phyloP scores from a whole-genome alignment of 2,113 vertebrate genomes.

The Engraulis encrasicolus region DNA sequence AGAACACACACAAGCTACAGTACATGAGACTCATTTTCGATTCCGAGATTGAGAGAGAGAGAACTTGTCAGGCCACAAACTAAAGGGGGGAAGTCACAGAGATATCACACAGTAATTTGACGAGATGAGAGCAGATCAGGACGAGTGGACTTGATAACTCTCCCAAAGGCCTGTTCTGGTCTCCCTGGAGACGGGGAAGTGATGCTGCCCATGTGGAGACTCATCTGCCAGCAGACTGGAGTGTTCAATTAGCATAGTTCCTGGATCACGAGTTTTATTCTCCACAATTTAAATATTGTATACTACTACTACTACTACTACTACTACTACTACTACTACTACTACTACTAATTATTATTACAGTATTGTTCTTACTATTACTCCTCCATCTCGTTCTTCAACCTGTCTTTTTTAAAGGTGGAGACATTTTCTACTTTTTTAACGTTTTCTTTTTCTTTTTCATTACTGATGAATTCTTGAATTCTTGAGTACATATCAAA shows the following conservation, averaged over 20 bases:
- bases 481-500: no score
- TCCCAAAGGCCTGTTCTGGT: no score
- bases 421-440: no score
- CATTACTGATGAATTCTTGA: no score
- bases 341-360: no score
- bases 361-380: no score
- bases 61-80: slow-evolving; percentile 9
- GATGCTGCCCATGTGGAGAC: background rate
- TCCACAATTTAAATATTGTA: background rate
- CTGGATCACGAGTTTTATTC: background rate
- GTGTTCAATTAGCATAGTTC: background rate
- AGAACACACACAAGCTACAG: slow-evolving; percentile 29
- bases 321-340: no score
- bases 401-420: no score
- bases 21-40: slow-evolving; percentile 35
- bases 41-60: no score
- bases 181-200: background rate
- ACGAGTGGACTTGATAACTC: slow-evolving; percentile 32
- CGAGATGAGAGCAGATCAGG: slow-evolving; percentile 32
- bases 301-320: no score
- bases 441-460: no score
- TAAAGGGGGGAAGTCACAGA: slow-evolving; percentile 17
- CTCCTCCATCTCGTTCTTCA: no score
- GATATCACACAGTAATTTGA: slow-evolving; percentile 43
- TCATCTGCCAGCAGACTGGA: background rate